Conservation (phyloP, 2,888 invertebrate genomes). For the Tetranychus piercei region DNA sequence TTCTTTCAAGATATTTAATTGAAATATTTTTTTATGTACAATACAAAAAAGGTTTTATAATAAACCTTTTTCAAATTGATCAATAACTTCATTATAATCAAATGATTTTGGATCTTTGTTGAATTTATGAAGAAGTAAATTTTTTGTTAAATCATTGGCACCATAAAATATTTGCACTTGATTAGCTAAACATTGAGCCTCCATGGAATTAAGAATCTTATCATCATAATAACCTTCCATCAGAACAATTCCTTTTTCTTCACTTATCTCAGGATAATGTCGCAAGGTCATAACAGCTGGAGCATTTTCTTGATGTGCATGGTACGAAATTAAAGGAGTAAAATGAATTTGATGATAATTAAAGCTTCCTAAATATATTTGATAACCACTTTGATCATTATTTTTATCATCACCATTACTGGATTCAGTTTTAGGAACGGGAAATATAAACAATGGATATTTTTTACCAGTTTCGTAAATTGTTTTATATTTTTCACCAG, state of each 20-base stretch:
- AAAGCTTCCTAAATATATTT: constrained; percentile 62
- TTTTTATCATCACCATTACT: constrained; percentile 30
- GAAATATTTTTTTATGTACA: too few species aligned
- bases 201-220: constrained; percentile 22
- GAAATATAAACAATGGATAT: constrained; percentile 30
- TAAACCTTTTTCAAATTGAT: constrained; percentile 17
- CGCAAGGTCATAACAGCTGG: constrained; percentile 63
- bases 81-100: constrained; percentile 18
- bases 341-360: constrained; percentile 52
- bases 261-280: constrained; percentile 54
- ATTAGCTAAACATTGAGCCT: constrained; percentile 22
- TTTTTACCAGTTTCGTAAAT: constrained; percentile 17
- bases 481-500: constrained; percentile 31
- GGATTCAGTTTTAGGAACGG: constrained; percentile 24
- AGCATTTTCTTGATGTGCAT: constrained; percentile 68
- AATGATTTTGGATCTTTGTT: constrained; percentile 20
- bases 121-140: constrained; percentile 18
- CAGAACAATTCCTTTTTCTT: constrained; percentile 49
- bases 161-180: constrained; percentile 21
- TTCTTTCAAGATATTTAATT: too few species aligned
- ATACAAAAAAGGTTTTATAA: neutral
- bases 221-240: constrained; percentile 72
- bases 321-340: constrained; percentile 59
- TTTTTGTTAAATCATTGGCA: constrained; percentile 13
- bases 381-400: constrained; percentile 50